Evolutionary conservation across 2,113 vertebrate species (phyloP).

Genomic region (Cichladusa arquata): DNA sequence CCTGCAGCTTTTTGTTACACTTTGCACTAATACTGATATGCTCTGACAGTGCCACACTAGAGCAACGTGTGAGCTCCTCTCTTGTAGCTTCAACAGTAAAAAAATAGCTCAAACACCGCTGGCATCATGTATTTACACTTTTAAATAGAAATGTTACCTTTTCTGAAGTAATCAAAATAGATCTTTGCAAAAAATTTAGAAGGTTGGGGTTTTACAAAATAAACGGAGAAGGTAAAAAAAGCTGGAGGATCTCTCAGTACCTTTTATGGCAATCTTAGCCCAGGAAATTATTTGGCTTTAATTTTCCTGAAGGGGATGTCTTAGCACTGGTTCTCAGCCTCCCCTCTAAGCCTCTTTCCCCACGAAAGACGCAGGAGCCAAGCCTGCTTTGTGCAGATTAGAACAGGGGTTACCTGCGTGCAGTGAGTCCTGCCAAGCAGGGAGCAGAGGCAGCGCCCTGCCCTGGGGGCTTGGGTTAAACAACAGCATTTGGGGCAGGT

Average conservation of each 20-base stretch:
- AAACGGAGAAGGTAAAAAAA: conserved; percentile 69
- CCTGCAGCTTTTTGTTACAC: neutral
- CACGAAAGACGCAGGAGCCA: neutral
- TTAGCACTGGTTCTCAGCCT: neutral
- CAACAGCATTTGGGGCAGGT: fast-evolving
- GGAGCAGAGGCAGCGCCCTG: neutral
- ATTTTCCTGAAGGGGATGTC: conserved; percentile 41
- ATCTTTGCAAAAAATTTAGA: conserved; percentile 78
- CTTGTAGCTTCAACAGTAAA: conserved; percentile 45
- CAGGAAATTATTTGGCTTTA: conserved; percentile 33
- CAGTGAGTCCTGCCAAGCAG: neutral
- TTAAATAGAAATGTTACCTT: conserved; percentile 77
- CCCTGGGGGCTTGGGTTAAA: neutral
- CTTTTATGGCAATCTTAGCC: conserved; percentile 44
- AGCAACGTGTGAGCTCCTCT: conserved; percentile 30
- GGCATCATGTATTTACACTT: conserved; percentile 77
- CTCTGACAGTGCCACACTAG: conserved; percentile 25
- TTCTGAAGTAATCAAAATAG: conserved; percentile 80
- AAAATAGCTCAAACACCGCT: conserved; percentile 70
- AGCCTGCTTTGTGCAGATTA: conserved; percentile 35
- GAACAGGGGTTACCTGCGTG: neutral
- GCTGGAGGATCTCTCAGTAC: conserved; percentile 55
- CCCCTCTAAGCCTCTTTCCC: neutral
- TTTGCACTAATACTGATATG: conserved; percentile 47
- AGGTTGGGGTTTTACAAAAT: conserved; percentile 73